Base-by-base conservation (phyloP, 2,113 vertebrate species). In the Strix uralensis region DNA sequence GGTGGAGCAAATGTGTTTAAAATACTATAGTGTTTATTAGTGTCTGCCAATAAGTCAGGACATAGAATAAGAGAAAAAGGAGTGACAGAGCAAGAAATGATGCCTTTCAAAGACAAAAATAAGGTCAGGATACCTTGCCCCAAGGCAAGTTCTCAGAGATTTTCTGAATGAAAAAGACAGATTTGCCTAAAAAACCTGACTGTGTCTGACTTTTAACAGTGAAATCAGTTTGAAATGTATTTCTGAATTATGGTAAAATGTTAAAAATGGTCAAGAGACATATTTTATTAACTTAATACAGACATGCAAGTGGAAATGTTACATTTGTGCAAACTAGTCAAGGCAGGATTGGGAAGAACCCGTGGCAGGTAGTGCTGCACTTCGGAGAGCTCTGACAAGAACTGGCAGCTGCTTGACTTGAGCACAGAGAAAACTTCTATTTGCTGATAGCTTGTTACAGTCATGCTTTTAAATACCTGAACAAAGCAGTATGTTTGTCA, bases 401-500 rank as follows among this genome's bases (percentile, higher is more conserved):
- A 70, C 81, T 75, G 89, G 52, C 86, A 95, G 65, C 73, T 94
- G 52, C 46, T 95, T 52, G 79, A 6, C 66, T 81, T 75, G 65
- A 90, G 66, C 90, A 49, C 0, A 0, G 47, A 59, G n/a, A 81
- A 82, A 73, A 69, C 70, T 91, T 74, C 36, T 90, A 7, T 90
- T 93, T 97, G 57, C 90, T 80, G 85, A 95, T 91, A 88, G 49
- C 54, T 94, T 93, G 78, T 96, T 82, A 72, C 58, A 90, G 54
- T 73, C 73, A 73, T 3, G 27, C 44, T 65, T 96, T 90, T 87
- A 93, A 96, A 96, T 70, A 91, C 44, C 62, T 82, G 84, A 96
- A 95, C 90, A 95, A 95, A 97, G 74, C 54, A 82, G 9, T 26
- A 9, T 67, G 54, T 93, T 96, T 94, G 84, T 82, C 81, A 95